Conservation (phyloP, 2,797 vertebrate genomes). For the Typhlichthys subterraneus region DNA sequence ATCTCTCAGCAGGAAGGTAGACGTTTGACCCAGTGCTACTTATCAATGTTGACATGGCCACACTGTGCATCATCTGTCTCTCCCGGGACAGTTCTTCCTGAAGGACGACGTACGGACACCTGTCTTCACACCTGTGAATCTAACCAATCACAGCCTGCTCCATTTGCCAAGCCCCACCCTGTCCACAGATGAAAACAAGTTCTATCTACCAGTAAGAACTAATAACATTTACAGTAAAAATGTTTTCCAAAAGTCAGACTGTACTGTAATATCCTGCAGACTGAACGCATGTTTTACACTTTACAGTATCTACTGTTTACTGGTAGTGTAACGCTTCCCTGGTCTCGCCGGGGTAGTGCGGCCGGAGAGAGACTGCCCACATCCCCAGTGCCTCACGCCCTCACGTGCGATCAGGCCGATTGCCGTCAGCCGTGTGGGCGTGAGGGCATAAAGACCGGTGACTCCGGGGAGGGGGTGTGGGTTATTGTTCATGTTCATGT, state of each 20-base stretch:
- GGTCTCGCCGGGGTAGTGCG: too few species aligned
- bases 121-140: conserved; percentile 71
- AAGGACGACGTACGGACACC: conserved; percentile 73
- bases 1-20: neutral
- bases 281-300: too few species aligned
- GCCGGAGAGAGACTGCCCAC: too few species aligned
- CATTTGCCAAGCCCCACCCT: conserved; percentile 55
- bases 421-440: too few species aligned
- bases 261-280: neutral
- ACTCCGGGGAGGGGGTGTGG: too few species aligned
- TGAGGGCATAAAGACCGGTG: too few species aligned
- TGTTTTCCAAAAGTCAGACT: neutral
- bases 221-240: neutral
- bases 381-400: too few species aligned
- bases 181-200: conserved; percentile 77
- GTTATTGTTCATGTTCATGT: too few species aligned
- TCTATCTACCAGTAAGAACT: conserved; percentile 92
- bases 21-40: neutral
- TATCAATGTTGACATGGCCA: neutral
- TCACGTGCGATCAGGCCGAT: too few species aligned
- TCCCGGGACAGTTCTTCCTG: conserved; percentile 86
- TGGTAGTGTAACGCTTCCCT: neutral
- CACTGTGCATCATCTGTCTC: neutral
- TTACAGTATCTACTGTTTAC: neutral
- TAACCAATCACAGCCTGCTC: conserved; percentile 81